phyloP scores from a whole-genome alignment of 2,113 vertebrate species.

The Electrona antarctica region DNA sequence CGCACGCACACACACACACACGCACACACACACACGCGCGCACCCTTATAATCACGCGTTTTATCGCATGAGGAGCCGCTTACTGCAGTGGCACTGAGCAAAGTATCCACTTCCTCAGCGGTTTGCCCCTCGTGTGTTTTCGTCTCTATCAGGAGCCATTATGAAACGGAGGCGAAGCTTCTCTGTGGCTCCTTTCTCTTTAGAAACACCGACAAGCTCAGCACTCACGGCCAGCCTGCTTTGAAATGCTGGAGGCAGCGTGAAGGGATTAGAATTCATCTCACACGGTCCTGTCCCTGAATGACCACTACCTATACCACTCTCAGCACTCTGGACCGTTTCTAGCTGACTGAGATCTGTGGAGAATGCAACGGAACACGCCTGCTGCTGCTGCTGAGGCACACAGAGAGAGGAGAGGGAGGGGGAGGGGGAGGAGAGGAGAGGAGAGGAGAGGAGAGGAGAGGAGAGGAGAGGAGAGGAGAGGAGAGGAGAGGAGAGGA shows the following conservation, averaged over 20 bases:
- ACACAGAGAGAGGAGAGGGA: constrained; percentile 5
- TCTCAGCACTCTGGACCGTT: constrained; percentile 32
- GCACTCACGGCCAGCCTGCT: constrained; percentile 27
- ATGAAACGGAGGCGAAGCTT: constrained; percentile 17
- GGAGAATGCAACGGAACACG: constrained; percentile 44
- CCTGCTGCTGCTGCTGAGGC: not conserved
- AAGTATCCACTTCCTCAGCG: constrained; percentile 38
- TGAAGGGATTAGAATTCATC: constrained; percentile 64
- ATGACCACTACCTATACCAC: constrained; percentile 55
- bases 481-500: too few species aligned
- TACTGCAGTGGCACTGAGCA: constrained; percentile 11
- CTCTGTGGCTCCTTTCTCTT: constrained; percentile 38
- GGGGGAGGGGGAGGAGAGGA: not conserved
- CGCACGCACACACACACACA: not conserved
- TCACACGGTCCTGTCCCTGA: constrained; percentile 54
- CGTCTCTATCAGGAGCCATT: constrained; percentile 46
- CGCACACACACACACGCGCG: not conserved
- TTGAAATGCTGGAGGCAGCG: constrained; percentile 55
- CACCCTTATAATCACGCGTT: constrained; percentile 5
- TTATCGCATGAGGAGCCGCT: not conserved
- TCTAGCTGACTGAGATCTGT: constrained; percentile 37
- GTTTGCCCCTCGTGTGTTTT: constrained; percentile 40
- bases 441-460: not conserved
- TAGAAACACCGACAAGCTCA: constrained; percentile 37
- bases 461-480: too few species aligned